Evolutionary conservation across 2,797 vertebrate species (phyloP).

Genomic region (Scleropages formosus): DNA sequence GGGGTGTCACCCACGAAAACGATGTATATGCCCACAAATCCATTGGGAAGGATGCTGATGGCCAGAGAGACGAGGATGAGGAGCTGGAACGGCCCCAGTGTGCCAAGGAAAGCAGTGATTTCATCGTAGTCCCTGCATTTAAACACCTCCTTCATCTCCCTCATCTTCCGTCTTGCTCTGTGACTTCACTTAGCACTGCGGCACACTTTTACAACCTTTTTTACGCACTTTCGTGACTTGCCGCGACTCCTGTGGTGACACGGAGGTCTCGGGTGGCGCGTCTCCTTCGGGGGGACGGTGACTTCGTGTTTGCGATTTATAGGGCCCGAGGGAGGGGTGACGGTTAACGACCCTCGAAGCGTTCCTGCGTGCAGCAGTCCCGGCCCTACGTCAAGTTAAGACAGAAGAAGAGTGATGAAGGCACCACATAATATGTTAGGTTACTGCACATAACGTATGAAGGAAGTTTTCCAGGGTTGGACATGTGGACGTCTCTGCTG

Average conservation of each 20-base stretch:
- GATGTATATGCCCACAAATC: slow-evolving; percentile 68
- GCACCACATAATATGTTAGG: neutral
- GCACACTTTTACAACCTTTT: too few relatives aligned
- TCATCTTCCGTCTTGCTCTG: too few relatives aligned
- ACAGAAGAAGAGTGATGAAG: slow-evolving; percentile 8
- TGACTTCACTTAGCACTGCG: too few relatives aligned
- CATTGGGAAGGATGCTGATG: slow-evolving; percentile 81
- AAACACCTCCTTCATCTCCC: neutral
- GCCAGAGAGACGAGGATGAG: slow-evolving; percentile 78
- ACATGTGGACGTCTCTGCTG: too few relatives aligned
- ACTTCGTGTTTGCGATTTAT: too few relatives aligned
- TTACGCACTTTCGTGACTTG: too few relatives aligned
- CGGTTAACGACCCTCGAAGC: neutral
- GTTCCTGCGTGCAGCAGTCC: too few relatives aligned
- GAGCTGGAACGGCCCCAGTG: slow-evolving; percentile 76
- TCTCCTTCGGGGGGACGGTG: too few relatives aligned
- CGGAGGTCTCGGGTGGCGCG: too few relatives aligned
- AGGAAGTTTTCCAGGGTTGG: too few relatives aligned
- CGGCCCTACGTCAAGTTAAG: too few relatives aligned
- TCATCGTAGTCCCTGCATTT: slow-evolving; percentile 70
- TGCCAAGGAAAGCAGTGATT: slow-evolving; percentile 70
- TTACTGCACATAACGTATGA: neutral
- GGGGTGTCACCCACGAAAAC: slow-evolving; percentile 75
- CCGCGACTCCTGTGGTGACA: too few relatives aligned
- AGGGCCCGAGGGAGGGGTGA: neutral